A percentile compares a stretch with the other conserved stretches of the same genome.
Evolutionary conservation across 2,797 vertebrate species (phyloP).

Genomic region (Tokudaia tokunoshimensis): DNA sequence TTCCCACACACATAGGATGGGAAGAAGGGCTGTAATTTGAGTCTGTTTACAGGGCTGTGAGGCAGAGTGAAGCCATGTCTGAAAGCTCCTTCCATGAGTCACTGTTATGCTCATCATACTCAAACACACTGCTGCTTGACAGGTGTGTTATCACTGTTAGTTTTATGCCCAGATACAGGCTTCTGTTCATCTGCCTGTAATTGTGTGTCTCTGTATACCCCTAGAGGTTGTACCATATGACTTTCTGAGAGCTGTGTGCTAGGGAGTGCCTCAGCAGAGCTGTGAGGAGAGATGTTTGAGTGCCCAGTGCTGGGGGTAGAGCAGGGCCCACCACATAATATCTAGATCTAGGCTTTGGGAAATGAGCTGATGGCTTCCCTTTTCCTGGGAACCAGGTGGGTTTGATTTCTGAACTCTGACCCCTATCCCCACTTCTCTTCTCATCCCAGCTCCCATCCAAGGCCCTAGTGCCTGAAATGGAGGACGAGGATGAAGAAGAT

Average conservation of each 20-base stretch:
- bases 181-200: neutral
- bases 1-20: neutral
- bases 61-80: neutral
- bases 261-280: neutral
- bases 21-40: rapidly evolving
- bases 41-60: rapidly evolving
- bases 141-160: no score
- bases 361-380: neutral
- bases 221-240: no score
- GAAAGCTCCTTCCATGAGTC: no score
- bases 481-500: conserved; percentile 95
- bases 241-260: neutral
- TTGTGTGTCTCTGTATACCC: neutral
- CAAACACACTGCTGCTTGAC: neutral
- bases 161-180: rapidly evolving
- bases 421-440: neutral
- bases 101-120: neutral
- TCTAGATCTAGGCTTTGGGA: neutral
- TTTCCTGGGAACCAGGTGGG: rapidly evolving
- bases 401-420: neutral
- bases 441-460: conserved; percentile 89
- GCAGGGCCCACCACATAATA: neutral
- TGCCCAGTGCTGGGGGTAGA: neutral
- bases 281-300: neutral
- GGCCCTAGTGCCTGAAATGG: conserved; percentile 92